Base-by-base conservation (phyloP, 2,888 invertebrate species). In the Ophraella communa region DNA sequence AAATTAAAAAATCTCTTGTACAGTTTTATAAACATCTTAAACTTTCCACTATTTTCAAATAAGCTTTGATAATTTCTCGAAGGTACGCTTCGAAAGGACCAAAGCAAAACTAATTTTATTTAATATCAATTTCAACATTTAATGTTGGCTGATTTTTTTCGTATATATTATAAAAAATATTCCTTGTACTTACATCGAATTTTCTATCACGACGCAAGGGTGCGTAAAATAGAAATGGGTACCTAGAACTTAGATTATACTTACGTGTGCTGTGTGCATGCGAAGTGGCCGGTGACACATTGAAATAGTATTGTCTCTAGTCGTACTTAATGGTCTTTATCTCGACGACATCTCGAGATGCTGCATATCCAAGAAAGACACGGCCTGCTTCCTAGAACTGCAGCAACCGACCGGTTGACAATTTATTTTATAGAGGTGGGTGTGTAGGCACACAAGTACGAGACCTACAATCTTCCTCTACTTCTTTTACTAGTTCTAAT, bases 261-360 rank as follows among this genome's bases (percentile, higher is more conserved):
- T 51, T 51, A 51, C 49, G 49, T 24, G 49, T 51, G 49, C 24
- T 51, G 27, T 51, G 60, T 64, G 65, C 64, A 64, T 55, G 65
- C 66, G 68, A 64, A 73, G 74, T 73, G 75, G 73, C 72, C 76
- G 78, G 75, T 81, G 81, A 82, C 82, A 82, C 80, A 77, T 82
- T 82, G 80, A 82, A 82, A 82, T 82, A 82, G 82, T 82, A 82
- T 82, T 81, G 81, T 82, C 82, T 82, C 80, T 81, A 80, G 80
- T 78, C 79, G 81, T 82, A 82, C 79, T 81, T 82, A 82, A 82
- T 82, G 82, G 81, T 79, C 80, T 81, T 82, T 82, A 82, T 82
- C 82, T 79, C 74, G 70, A 76, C 49, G 76, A 81, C 80, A 80
- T 77, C 80, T 62, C 77, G 77, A 75, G 78, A 78, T 42, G 60